A percentile compares a stretch with the other conserved stretches of the same genome.
phyloP scores from a whole-genome alignment of 2,888 invertebrate species.

The Colostygia pectinataria region DNA sequence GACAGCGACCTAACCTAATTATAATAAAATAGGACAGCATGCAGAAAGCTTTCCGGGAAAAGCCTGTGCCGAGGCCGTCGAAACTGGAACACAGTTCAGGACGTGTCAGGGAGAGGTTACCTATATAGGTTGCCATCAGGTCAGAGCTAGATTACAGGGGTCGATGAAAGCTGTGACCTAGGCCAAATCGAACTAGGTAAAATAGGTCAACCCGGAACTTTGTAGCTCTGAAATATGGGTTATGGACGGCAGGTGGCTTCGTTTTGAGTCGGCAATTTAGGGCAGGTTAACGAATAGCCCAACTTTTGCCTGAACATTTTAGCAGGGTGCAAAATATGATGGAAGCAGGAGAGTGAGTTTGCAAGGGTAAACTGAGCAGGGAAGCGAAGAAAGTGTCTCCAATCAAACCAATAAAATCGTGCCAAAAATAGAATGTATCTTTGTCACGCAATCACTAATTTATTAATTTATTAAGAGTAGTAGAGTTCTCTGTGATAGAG shows the following conservation, averaged over 20 bases:
- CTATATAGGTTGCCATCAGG: conserved; percentile 18
- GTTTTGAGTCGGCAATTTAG: no score
- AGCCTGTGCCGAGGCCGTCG: conserved; percentile 28
- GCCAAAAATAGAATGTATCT: no score
- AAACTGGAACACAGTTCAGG: conserved; percentile 35
- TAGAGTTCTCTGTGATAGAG: no score
- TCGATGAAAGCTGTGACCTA: conserved; percentile 6
- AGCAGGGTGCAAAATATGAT: no score
- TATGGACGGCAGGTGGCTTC: background rate
- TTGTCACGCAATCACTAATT: no score
- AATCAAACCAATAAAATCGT: no score
- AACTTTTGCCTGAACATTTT: no score
- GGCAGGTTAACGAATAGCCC: no score
- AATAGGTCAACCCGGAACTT: conserved; percentile 8
- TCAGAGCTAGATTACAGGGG: conserved; percentile 23
- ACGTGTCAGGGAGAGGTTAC: conserved; percentile 29
- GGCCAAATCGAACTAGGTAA: background rate
- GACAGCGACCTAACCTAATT: conserved; percentile 28
- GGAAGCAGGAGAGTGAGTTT: no score
- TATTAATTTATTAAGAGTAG: no score
- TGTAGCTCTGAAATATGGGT: background rate
- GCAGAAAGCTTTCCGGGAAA: conserved; percentile 23
- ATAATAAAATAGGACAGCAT: conserved; percentile 12
- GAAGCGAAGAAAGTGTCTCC: no score
- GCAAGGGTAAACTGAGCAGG: no score